Base-by-base conservation (phyloP, 2,888 invertebrate species). In the Matsumyia berberina region DNA sequence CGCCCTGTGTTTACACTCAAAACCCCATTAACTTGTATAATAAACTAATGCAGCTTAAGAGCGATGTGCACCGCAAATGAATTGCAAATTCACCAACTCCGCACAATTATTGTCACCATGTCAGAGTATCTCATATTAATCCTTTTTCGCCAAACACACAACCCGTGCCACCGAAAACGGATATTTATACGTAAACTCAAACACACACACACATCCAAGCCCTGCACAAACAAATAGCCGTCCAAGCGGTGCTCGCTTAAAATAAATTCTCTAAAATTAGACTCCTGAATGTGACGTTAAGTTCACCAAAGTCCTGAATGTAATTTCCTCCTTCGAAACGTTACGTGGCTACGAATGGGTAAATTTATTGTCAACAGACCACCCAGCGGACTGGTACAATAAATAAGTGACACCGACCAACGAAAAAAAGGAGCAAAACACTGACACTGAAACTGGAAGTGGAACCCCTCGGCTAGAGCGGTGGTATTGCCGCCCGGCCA, bases 221-320 rank as follows among this genome's bases (percentile, higher is more conserved):
- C 6, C 9, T n/a, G n/a, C 55, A 35, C 35, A 35, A 15, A 9
- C 17, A 8, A 3, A 9, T 19, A 2, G 31, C 17, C 17, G 15
- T 8, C 15, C 15, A 35, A 11, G 8, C 15, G 12, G 24, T 0
- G 29, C 17, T 4, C 46, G 58, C 33, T 77, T 49, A 42, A 72
- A 64, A 73, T 79, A 79, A 58, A 79, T 73, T 51, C 39, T 35
- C 49, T 51, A 66, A 72, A 79, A 73, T 79, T 72, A 72, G 66
- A 79, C 72, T 79, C n/a, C 42, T 66, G 72, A 64, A 66, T 42
- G 72, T 66, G 64, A 66, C 64, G 42, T 70, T 64, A 72, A 66
- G 51, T 72, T 72, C 49, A 57, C 35, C 15, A 29, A n/a, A 11
- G 55, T 11, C 19, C 72, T 42, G 51, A 72, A 60, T 72, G 58